phyloP scores from a whole-genome alignment of 2,797 vertebrate species.

The Siniperca scherzeri region DNA sequence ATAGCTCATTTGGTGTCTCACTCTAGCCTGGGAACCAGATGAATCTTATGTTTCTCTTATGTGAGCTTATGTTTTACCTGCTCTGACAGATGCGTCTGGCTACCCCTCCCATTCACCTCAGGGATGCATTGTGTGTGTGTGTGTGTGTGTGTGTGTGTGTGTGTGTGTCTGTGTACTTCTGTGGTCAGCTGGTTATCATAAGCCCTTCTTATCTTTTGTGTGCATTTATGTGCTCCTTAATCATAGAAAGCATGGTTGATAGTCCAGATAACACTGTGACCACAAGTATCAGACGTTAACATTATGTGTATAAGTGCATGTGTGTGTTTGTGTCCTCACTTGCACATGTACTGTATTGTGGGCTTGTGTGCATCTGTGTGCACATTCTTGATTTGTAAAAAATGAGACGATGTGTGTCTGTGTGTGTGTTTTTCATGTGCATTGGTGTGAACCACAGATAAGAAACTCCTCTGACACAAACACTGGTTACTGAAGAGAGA shows the following conservation, averaged over 20 bases:
- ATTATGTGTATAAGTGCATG: background rate
- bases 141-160: constrained; percentile 1
- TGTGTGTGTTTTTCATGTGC: constrained; percentile 9
- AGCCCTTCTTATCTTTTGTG: constrained; percentile 42
- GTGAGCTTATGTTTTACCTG: too few relatives aligned
- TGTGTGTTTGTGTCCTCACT: background rate
- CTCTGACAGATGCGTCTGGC: too few relatives aligned
- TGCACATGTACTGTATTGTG: background rate
- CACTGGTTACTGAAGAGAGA: constrained; percentile 30
- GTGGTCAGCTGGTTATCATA: constrained; percentile 34
- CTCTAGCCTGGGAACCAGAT: background rate
- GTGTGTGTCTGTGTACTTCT: background rate
- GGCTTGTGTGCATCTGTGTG: background rate
- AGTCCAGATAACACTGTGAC: constrained; percentile 46
- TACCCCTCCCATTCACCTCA: too few relatives aligned
- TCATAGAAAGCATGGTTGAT: constrained; percentile 38
- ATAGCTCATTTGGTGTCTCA: background rate
- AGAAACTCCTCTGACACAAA: constrained; percentile 2
- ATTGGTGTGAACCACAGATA: constrained; percentile 54
- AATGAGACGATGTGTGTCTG: background rate
- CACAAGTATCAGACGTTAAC: constrained; percentile 11
- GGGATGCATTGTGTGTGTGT: background rate
- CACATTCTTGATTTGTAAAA: too few relatives aligned
- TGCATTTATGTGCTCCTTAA: constrained; percentile 15
- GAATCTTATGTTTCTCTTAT: too few relatives aligned